Evolutionary conservation across 2,888 invertebrate genomes (phyloP), one percentile per base, ranked within the genome.

Genomic region (Drosophila yooni): DNA sequence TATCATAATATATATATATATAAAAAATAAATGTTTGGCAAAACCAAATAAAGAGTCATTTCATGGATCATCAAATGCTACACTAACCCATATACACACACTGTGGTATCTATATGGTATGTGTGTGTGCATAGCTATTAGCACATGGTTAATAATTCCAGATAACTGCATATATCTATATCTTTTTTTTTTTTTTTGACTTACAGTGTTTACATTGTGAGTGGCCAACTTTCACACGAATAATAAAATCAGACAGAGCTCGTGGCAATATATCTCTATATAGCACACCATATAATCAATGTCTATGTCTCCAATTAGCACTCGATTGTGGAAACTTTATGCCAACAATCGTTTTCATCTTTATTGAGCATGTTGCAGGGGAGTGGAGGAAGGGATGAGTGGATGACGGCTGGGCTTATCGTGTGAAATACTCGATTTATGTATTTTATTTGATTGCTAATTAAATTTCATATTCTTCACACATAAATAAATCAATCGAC

Each of bases 311-410:
- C 48, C 63, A 89, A 87, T 86, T 86, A 89, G 72, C 86, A 84
- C 76, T 74, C 72, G 62, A 87, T 89, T 87, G 88, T 86, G 81
- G 89, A 84, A 89, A 86, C 53, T 85, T 88, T 74, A 68, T 72
- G 64, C 81, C 83, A 85, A 83, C 77, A 85, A 69, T 46, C 56
- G 40, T 21, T 70, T 70, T 61, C 43, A n/a, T 43, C 25, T 46
- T 46, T 51, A 53, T 70, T 70, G 40, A 65, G 48, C 38, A 38
- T 51, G 50, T 46, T 46, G 46, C 8, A 46, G 46, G 46, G 46
- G 25, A 15, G 8, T 8, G 15, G 25, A 4, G 46, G 21, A 15
- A 2, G 21, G 25, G 25, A 38, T 18, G 38, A 38, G 38, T 38
- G 38, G 8, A 18, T 38, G 25, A 15, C 38, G 25, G 48, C 48